A percentile compares a stretch with the other conserved stretches of the same genome.
Evolutionary conservation across 2,113 vertebrate genomes (phyloP).

Genomic region (Pterocles gutturalis): DNA sequence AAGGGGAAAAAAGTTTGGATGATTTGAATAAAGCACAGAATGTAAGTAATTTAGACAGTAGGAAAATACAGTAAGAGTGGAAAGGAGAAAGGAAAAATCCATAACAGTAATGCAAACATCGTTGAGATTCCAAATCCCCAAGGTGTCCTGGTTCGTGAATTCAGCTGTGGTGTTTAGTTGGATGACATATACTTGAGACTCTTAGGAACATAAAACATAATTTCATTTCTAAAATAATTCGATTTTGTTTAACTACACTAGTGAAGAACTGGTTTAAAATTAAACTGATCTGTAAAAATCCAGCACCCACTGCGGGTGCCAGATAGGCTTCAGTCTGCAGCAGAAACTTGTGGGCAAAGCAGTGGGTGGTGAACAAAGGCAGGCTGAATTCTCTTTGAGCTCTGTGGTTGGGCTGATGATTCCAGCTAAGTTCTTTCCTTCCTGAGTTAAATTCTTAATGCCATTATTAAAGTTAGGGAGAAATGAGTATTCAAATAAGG

Average conservation of each 20-base stretch:
- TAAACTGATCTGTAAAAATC: neutral
- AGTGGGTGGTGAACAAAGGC: neutral
- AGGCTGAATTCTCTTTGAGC: neutral
- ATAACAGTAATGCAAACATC: neutral
- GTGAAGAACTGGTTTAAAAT: neutral
- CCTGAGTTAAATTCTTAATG: neutral
- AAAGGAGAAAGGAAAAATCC: neutral
- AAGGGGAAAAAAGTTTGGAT: neutral
- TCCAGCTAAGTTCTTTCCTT: neutral
- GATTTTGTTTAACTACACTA: neutral
- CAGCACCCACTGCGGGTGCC: neutral
- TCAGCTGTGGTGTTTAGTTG: neutral
- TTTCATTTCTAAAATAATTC: neutral
- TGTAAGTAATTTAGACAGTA: neutral
- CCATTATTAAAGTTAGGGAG: neutral
- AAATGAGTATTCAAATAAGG: neutral
- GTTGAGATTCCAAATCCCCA: neutral
- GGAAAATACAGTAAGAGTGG: neutral
- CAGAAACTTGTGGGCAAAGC: neutral
- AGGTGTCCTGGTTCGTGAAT: neutral
- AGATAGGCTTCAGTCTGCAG: neutral
- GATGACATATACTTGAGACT: fast-evolving
- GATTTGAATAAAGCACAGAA: neutral
- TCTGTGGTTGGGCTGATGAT: neutral
- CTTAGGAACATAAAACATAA: neutral